A percentile compares a stretch with the other conserved stretches of the same genome.
phyloP scores from a whole-genome alignment of 2,113 vertebrate species.

The Naja naja region DNA sequence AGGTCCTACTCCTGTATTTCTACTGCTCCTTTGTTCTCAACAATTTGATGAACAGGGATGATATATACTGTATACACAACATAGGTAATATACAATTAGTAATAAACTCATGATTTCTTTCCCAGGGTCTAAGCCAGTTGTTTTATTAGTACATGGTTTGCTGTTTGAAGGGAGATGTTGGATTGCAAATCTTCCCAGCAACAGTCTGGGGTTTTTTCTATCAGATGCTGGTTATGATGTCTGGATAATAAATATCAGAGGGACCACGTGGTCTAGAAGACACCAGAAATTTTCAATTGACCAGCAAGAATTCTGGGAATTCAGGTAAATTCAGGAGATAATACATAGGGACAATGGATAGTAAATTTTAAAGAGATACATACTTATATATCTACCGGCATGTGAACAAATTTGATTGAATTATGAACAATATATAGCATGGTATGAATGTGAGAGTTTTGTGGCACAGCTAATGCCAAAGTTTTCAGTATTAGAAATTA shows the following conservation, averaged over 20 bases:
- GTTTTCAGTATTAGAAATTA: not conserved
- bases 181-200: slow-evolving; percentile 8
- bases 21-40: not conserved
- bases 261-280: not conserved
- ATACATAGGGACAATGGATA: not conserved
- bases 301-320: slow-evolving; percentile 1
- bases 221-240: not conserved
- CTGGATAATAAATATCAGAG: not conserved
- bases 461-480: not conserved
- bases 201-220: not conserved
- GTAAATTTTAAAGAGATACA: not conserved
- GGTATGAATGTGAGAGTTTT: not conserved
- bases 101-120: not conserved
- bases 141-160: too few species aligned
- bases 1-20: not conserved
- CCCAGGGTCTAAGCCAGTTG: not conserved
- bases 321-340: not conserved
- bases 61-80: not conserved
- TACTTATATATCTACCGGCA: not conserved
- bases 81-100: not conserved
- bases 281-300: not conserved
- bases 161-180: not conserved
- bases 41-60: not conserved
- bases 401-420: not conserved
- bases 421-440: not conserved